These are phyloP conservation scores for Rhadinocentrus ornatus DNA, from an alignment of 2,797 vertebrate genomes.

Conservation along the genomic window DNA sequence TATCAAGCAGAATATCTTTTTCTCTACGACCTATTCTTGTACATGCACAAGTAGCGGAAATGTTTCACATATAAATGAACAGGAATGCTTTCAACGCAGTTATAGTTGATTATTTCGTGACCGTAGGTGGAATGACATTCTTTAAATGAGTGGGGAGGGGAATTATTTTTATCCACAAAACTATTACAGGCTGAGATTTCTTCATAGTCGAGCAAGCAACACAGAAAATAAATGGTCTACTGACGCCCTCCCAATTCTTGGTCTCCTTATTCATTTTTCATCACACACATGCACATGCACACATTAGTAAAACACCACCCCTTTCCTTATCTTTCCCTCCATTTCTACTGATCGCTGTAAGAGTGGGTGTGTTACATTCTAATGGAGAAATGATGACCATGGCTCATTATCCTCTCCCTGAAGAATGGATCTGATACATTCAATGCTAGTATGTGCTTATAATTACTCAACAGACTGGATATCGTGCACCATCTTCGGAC, in stretches of 20 bases:
- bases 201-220: conserved; percentile 48
- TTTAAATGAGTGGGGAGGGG: conserved; percentile 38
- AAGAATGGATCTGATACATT: conserved; percentile 80
- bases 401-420: conserved; percentile 82
- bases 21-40: conserved; percentile 6
- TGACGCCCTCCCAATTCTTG: conserved; percentile 14
- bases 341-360: conserved; percentile 18
- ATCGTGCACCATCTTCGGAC: conserved; percentile 27
- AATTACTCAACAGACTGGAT: conserved; percentile 41
- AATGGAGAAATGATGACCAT: conserved; percentile 76
- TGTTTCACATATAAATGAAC: conserved; percentile 9
- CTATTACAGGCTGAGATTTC: conserved; percentile 40
- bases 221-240: conserved; percentile 43
- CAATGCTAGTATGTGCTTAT: conserved; percentile 73
- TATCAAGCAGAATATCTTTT: conserved; percentile 11
- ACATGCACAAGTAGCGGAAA: conserved; percentile 49
- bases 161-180: conserved; percentile 54
- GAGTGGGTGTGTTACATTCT: conserved; percentile 69
- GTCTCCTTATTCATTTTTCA: conserved; percentile 32
- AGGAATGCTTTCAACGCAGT: conserved; percentile 30
- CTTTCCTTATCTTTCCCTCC: conserved; percentile 3
- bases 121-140: conserved; percentile 40
- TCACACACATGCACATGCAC: conserved; percentile 62
- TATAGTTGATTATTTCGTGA: conserved; percentile 38
- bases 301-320: conserved; percentile 27